Conservation (phyloP, 2,797 vertebrate species). For the Danio aesculapii region DNA sequence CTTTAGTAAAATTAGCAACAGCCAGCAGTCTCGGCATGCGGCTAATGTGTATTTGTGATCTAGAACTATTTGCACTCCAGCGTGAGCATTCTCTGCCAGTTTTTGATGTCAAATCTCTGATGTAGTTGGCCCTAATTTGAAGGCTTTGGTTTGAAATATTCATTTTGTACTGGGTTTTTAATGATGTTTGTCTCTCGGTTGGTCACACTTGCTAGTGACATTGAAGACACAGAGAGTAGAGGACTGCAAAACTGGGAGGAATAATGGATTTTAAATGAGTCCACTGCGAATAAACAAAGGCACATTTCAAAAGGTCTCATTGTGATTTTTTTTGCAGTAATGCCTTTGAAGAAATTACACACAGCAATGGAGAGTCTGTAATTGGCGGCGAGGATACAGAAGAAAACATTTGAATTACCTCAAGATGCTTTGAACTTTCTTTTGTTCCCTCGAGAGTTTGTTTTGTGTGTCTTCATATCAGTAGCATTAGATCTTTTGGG, state of each 20-base stretch:
- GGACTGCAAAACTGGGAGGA: neutral
- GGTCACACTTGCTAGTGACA: conserved; percentile 33
- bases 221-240: conserved; percentile 19
- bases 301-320: conserved; percentile 34
- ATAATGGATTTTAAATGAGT: conserved; percentile 48
- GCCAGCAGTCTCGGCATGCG: conserved; percentile 8
- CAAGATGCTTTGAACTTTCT: conserved; percentile 20
- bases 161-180: conserved; percentile 10
- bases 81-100: conserved; percentile 7
- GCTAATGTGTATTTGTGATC: conserved; percentile 47
- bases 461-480: conserved; percentile 11
- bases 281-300: conserved; percentile 32
- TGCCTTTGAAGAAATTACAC: conserved; percentile 37
- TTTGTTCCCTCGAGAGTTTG: neutral
- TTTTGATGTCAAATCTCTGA: conserved; percentile 37
- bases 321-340: conserved; percentile 4
- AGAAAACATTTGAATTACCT: conserved; percentile 23
- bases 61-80: conserved; percentile 23
- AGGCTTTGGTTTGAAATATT: conserved; percentile 37
- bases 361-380: neutral
- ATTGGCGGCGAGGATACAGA: conserved; percentile 20
- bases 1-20: neutral
- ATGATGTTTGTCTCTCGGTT: conserved; percentile 34
- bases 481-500: neutral
- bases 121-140: conserved; percentile 24